Evolutionary conservation across 2,797 vertebrate genomes (phyloP).

Genomic region (Argya squamiceps): DNA sequence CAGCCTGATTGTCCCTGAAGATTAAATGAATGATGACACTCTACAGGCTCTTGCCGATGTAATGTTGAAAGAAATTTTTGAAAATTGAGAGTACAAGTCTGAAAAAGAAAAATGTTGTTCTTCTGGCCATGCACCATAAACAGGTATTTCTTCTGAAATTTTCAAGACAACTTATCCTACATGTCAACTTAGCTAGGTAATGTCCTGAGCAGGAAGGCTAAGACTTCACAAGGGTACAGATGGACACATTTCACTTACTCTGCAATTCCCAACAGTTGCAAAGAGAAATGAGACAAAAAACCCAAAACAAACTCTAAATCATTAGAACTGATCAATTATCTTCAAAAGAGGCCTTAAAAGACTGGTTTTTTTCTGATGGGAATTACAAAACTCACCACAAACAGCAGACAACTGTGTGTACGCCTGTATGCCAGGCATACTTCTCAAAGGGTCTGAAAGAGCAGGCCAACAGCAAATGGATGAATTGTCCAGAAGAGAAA

Average conservation of each 20-base stretch:
- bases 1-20: not conserved
- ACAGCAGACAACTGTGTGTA: not conserved
- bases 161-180: not conserved
- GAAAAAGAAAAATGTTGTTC: not conserved
- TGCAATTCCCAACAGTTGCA: not conserved
- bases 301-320: not conserved
- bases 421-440: not conserved
- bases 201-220: not conserved
- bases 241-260: not conserved
- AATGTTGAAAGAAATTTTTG: not conserved
- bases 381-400: not conserved
- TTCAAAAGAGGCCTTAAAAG: not conserved
- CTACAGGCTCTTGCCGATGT: not conserved
- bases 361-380: not conserved
- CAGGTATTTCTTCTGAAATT: not conserved
- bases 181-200: not conserved
- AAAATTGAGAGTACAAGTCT: not conserved
- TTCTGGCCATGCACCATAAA: not conserved
- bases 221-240: not conserved
- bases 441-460: not conserved
- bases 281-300: not conserved
- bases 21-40: not conserved
- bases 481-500: not conserved
- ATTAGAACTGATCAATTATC: not conserved
- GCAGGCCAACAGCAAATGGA: not conserved